Conservation (phyloP, 2,888 invertebrate genomes). For the Lithosia quadra region DNA sequence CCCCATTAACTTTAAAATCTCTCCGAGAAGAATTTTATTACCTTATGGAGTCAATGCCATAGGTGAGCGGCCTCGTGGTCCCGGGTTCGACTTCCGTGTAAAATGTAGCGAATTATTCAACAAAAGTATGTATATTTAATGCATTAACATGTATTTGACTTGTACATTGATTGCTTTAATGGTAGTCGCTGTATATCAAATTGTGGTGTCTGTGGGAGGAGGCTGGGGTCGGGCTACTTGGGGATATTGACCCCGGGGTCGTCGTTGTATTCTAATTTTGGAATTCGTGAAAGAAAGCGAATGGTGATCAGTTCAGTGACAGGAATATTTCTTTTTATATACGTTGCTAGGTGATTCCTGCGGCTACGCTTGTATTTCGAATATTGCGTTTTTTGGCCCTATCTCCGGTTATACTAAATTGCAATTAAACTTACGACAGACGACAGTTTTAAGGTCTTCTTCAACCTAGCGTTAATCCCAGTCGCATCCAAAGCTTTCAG, state of each 20-base stretch:
- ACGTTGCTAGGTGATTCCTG: too few relatives aligned
- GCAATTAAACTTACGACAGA: too few relatives aligned
- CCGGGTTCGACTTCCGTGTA: constrained; percentile 61
- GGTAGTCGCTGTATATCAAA: constrained; percentile 39
- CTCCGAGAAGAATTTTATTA: constrained; percentile 32
- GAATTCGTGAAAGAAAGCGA: constrained; percentile 17
- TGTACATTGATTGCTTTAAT: constrained; percentile 35
- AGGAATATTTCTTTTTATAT: too few relatives aligned
- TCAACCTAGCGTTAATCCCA: too few relatives aligned
- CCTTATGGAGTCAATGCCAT: constrained; percentile 54
- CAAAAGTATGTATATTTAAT: constrained; percentile 43
- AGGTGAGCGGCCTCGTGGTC: constrained; percentile 59
- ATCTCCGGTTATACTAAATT: too few relatives aligned
- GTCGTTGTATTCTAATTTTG: constrained; percentile 21
- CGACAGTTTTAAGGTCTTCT: too few relatives aligned
- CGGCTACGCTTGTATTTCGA: too few relatives aligned
- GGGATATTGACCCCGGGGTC: constrained; percentile 34
- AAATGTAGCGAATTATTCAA: constrained; percentile 53
- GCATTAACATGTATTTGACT: constrained; percentile 41
- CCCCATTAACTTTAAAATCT: constrained; percentile 30
- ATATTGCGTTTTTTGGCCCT: too few relatives aligned
- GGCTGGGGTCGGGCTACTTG: constrained; percentile 12
- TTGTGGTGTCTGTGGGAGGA: constrained; percentile 18
- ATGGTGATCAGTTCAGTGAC: constrained; percentile 1
- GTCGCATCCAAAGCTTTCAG: too few relatives aligned